Evolutionary conservation across 2,113 vertebrate genomes (phyloP).

Genomic region (Cavia aperea): DNA sequence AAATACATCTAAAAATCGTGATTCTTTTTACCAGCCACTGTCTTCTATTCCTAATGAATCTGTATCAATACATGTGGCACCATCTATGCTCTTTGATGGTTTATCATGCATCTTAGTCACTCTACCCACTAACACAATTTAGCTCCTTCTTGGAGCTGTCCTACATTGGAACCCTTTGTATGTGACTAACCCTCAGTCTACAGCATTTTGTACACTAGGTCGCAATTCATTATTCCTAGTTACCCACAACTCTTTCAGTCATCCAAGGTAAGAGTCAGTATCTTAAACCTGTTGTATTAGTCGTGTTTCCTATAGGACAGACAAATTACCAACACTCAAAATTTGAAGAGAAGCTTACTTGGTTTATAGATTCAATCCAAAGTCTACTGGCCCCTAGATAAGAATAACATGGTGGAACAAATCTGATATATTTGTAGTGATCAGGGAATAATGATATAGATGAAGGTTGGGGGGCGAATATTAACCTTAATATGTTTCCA

Average conservation of each 20-base stretch:
- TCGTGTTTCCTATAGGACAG: neutral
- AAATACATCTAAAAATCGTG: neutral
- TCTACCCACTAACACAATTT: neutral
- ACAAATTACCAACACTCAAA: neutral
- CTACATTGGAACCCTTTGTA: neutral
- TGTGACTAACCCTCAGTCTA: neutral
- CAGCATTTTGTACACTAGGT: neutral
- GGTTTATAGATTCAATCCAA: neutral
- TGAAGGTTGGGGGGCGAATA: neutral
- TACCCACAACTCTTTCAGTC: neutral
- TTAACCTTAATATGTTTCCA: neutral
- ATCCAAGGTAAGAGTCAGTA: neutral
- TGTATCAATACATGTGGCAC: neutral
- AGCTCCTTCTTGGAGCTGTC: neutral
- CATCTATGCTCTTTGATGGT: neutral
- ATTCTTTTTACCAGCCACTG: neutral
- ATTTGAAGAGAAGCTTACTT: neutral
- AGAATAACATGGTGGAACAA: neutral
- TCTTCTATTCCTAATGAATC: neutral
- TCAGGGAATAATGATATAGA: neutral
- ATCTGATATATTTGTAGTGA: neutral
- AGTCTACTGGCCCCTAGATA: neutral
- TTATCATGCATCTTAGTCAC: neutral
- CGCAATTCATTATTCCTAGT: neutral
- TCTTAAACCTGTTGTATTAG: neutral